Conservation (phyloP, 2,888 invertebrate species). For the Muscina levida region DNA sequence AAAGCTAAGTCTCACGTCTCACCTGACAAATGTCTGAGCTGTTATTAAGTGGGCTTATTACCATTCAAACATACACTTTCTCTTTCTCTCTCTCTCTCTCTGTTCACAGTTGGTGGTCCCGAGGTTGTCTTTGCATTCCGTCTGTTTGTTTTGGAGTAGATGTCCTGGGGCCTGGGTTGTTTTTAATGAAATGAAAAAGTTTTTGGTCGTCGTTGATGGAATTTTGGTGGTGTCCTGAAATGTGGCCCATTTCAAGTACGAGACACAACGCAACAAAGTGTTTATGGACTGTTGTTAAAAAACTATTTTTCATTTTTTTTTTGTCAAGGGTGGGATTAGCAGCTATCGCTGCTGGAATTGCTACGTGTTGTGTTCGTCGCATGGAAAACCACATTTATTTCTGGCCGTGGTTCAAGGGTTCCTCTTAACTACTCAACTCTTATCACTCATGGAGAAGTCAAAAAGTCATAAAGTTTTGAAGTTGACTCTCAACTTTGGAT, state of each 20-base stretch:
- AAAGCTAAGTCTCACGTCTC: conserved; percentile 51
- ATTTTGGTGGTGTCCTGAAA: conserved; percentile 27
- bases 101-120: background rate
- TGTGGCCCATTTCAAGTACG: background rate
- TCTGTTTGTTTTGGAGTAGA: conserved; percentile 4
- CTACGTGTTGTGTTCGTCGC: conserved; percentile 9
- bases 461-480: conserved; percentile 60
- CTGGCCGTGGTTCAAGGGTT: conserved; percentile 10
- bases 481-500: conserved; percentile 28
- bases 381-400: conserved; percentile 5
- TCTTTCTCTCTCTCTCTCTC: too few relatives aligned
- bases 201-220: conserved; percentile 23
- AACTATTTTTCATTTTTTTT: conserved; percentile 73
- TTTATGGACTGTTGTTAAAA: conserved; percentile 71
- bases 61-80: conserved; percentile 20
- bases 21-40: conserved; percentile 62
- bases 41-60: conserved; percentile 63
- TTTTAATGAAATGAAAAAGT: conserved; percentile 47
- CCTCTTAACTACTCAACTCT: conserved; percentile 27
- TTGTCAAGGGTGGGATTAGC: conserved; percentile 14
- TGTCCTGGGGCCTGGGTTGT: background rate
- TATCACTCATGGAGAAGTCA: conserved; percentile 47
- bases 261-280: conserved; percentile 51
- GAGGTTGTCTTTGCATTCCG: conserved; percentile 15
- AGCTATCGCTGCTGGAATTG: background rate